Evolutionary conservation across 2,888 invertebrate genomes (phyloP), one percentile per base, ranked within the genome.

Genomic region (Tetranychus piercei): DNA sequence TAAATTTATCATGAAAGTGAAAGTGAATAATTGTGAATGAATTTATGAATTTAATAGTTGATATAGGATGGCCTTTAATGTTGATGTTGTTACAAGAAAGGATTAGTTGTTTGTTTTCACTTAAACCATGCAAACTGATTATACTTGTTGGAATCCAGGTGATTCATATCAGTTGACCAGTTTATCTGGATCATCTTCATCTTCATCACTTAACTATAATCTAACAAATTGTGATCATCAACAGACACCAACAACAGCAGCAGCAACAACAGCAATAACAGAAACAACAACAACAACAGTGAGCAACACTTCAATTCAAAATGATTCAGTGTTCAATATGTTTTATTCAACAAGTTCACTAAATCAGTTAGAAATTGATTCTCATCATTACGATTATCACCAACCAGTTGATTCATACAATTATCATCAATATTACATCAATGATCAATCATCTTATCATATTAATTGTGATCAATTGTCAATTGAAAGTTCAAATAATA

Each of bases 401-500:
- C 55, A 55, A 55, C 55, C 9, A 15, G 6, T 15, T 55, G 15
- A 55, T 55, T 15, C 9, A 6, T 15, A 55, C 3, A 55, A 55
- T 55, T 15, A 55, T 55, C 6, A 3, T 55, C 55, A 55, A 55
- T 55, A 55, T 55, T 55, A 55, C 55, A 9, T 15, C 6, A 55
- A 55, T 55, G 11, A 55, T 6, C 55, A 55, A 9, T 55, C 55
- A 55, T 9, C 55, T 55, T 15, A 55, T 15, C 55, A 55, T 5
- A 34, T 34, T 34, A 34, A 34, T 4, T 34, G 34, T 34, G 34
- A 34, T 34, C 34, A 34, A 34, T 34, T 34, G 34, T 55, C 55
- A 55, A 69, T 69, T 9, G 69, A 20, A 69, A 69, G 69, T 69
- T n/a, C 69, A 34, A n/a, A 9, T 18, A 69, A 69, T 69, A 69